Base-by-base conservation (phyloP, 2,888 invertebrate genomes). In the Archips xylosteana region DNA sequence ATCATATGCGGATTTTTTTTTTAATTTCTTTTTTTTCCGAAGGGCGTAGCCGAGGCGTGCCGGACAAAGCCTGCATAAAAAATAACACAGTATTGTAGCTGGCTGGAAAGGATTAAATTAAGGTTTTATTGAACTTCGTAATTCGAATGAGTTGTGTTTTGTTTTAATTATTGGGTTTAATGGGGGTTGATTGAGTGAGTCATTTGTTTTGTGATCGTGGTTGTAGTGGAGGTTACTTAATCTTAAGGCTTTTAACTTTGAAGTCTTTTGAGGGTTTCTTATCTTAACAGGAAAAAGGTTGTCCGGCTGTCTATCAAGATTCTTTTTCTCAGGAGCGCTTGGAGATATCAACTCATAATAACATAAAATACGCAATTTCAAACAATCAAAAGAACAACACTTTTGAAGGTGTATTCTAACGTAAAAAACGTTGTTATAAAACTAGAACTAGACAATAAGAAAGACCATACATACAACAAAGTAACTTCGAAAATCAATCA, bases 1-100 rank as follows among this genome's bases (percentile, higher is more conserved):
- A 94, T 94, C 94, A 92, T 93, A 94, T 94, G 94, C 94, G 87
- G 84, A 80, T 81, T 88, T 89, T 89, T 88, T 86, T 82, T 77
- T 78, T 78, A 79, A 77, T 79, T 74, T 85, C 83, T 80, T 83
- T 87, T 82, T 81, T 76, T 81, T 81, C 12, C 82, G 77, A 82
- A 85, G 85, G 88, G 87, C 89, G 91, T 85, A 87, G 79, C 81
- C 83, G 84, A 86, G 87, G 87, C 88, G 87, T 86, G 86, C 87
- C 84, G 86, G 86, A 88, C 89, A 90, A 89, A 89, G 81, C 83
- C 80, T 80, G 82, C 80, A 82, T 85, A 84, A 86, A 87, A 85
- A 87, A 88, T 87, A 86, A 86, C 83, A 82, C 80, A 74, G 77
- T 80, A 79, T 79, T 79, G 78, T 79, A 78, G 77, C 62, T 76